Percentiles rank a stretch among this genome's conserved stretches.
Conservation (phyloP, 2,888 invertebrate genomes). For the Phytoseiulus persimilis region DNA sequence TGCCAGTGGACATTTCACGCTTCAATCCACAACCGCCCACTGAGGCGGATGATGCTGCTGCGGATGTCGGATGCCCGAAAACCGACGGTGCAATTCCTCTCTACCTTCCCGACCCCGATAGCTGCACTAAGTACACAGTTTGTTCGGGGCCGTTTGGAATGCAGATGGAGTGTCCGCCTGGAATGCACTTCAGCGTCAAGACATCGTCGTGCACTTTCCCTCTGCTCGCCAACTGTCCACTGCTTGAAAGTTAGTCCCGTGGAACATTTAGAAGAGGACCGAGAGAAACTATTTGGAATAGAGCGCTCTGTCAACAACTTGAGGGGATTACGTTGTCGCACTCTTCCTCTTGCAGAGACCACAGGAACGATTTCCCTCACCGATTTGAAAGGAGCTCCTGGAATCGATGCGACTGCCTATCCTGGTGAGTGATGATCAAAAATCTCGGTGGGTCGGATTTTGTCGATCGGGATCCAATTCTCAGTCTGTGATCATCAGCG, state of each 20-base stretch:
- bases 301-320: too few relatives aligned
- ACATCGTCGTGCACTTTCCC: slow-evolving; percentile 17
- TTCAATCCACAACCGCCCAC: slow-evolving; percentile 11
- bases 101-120: slow-evolving; percentile 10
- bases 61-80: not conserved
- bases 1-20: slow-evolving; percentile 15
- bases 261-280: too few relatives aligned
- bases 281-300: too few relatives aligned
- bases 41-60: not conserved
- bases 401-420: not conserved
- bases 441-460: too few relatives aligned
- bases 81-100: not conserved
- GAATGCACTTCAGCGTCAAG: slow-evolving; percentile 22
- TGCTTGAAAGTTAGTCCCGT: not conserved
- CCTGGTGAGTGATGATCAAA: too few relatives aligned
- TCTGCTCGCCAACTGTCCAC: not conserved
- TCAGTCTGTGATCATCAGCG: too few relatives aligned
- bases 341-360: not conserved
- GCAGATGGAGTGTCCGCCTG: slow-evolving; percentile 29
- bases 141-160: slow-evolving; percentile 10
- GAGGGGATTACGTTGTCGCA: too few relatives aligned
- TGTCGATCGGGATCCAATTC: too few relatives aligned
- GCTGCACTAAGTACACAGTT: slow-evolving; percentile 14
- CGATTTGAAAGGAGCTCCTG: not conserved
- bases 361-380: not conserved